These are phyloP conservation scores for Coptotermes formosanus DNA, from an alignment of 1,140 invertebrate genomes.

Conservation along the genomic window DNA sequence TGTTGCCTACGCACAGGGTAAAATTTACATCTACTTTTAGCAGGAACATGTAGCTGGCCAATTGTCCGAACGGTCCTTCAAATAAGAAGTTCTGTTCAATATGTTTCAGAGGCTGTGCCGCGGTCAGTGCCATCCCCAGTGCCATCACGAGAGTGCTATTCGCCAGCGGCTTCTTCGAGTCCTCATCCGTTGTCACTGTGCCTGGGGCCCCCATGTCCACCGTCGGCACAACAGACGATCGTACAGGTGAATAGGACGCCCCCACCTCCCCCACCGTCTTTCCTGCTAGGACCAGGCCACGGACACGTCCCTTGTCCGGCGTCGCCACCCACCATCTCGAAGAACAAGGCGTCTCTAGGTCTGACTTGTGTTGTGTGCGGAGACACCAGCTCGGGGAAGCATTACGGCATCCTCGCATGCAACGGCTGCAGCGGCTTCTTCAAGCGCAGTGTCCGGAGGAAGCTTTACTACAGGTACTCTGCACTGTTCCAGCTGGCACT, in stretches of 20 bases:
- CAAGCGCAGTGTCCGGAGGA: slow-evolving; percentile 93
- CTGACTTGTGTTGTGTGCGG: slow-evolving; percentile 61
- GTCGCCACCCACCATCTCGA: slow-evolving; percentile 24
- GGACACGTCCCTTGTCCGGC: slow-evolving; percentile 26
- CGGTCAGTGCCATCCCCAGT: background rate
- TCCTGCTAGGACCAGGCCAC: slow-evolving; percentile 24
- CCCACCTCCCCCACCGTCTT: slow-evolving; percentile 20
- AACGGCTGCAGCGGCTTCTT: slow-evolving; percentile 99
- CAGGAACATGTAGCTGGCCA: no score
- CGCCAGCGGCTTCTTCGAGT: slow-evolving; percentile 30
- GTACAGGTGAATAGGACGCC: slow-evolving; percentile 32
- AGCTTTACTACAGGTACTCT: slow-evolving; percentile 94
- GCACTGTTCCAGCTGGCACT: no score
- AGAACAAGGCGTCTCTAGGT: slow-evolving; percentile 30
- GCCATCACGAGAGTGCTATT: slow-evolving; percentile 21
- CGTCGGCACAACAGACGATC: slow-evolving; percentile 23
- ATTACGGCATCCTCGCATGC: slow-evolving; percentile 98
- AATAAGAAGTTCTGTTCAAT: background rate
- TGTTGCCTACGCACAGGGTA: no score
- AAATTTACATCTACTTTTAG: no score
- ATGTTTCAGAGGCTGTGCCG: background rate
- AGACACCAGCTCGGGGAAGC: slow-evolving; percentile 95
- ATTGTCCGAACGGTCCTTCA: no score
- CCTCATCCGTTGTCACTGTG: slow-evolving; percentile 37
- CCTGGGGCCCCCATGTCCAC: slow-evolving; percentile 25